Conservation (phyloP, 2,888 invertebrate species). For the Phasia obesa region DNA sequence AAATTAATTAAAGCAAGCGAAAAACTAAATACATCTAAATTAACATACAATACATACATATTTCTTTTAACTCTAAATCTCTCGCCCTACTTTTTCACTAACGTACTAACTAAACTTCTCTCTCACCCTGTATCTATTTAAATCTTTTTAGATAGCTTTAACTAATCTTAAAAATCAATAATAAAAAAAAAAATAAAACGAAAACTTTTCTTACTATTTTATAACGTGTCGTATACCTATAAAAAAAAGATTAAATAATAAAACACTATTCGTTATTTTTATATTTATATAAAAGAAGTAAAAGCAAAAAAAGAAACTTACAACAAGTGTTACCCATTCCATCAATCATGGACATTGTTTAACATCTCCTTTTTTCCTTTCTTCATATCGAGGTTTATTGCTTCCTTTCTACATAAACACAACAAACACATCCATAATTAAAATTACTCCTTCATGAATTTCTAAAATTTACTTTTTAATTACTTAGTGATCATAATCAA, state of each 20-base stretch:
- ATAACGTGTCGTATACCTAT: slow-evolving; percentile 55
- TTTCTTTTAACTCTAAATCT: slow-evolving; percentile 52
- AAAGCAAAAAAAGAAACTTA: slow-evolving; percentile 61
- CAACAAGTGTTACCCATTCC: slow-evolving; percentile 74
- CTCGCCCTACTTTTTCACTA: slow-evolving; percentile 53
- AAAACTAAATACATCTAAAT: slow-evolving; percentile 9
- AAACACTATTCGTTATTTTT: slow-evolving; percentile 71
- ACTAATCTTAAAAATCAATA: slow-evolving; percentile 65
- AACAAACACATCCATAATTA: no score
- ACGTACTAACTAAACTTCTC: slow-evolving; percentile 15
- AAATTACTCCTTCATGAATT: slow-evolving; percentile 42
- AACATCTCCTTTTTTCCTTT: slow-evolving; percentile 2
- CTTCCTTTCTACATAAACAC: neutral
- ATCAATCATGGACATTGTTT: slow-evolving; percentile 24
- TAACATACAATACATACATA: slow-evolving; percentile 33
- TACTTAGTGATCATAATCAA: slow-evolving; percentile 77
- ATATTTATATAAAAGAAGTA: slow-evolving; percentile 75
- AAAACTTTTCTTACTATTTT: slow-evolving; percentile 67
- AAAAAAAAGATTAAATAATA: slow-evolving; percentile 59
- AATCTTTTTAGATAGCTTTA: slow-evolving; percentile 68
- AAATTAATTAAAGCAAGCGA: slow-evolving; percentile 34
- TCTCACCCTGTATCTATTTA: slow-evolving; percentile 41
- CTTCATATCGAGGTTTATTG: neutral
- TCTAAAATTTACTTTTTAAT: slow-evolving; percentile 18
- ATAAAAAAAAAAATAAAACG: slow-evolving; percentile 49